Conservation (phyloP, 2,888 invertebrate genomes). For the Nebria brevicollis region DNA sequence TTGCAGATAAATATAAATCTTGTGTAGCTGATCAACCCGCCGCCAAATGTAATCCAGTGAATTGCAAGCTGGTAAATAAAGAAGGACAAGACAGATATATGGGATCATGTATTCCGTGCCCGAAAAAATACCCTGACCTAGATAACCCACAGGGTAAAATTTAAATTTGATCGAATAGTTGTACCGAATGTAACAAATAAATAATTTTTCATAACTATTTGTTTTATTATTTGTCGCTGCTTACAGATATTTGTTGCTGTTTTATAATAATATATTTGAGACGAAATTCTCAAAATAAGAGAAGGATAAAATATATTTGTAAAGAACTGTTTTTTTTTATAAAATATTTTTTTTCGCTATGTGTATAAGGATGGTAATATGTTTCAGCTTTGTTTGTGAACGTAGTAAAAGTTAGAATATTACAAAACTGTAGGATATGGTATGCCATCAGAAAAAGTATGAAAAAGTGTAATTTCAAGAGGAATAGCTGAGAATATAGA, state of each 20-base stretch:
- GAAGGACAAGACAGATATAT: constrained; percentile 58
- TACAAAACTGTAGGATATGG: background rate
- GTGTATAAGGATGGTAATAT: background rate
- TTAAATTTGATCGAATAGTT: constrained; percentile 54
- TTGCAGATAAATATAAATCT: constrained; percentile 52
- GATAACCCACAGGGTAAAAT: constrained; percentile 60
- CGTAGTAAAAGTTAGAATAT: background rate
- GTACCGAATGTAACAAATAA: constrained; percentile 53
- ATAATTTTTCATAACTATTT: background rate
- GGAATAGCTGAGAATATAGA: background rate
- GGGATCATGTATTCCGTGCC: constrained; percentile 61
- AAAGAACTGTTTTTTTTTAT: too few relatives aligned
- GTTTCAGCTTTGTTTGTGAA: background rate
- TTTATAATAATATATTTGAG: too few relatives aligned
- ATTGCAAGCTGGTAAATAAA: constrained; percentile 53
- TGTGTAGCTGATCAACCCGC: constrained; percentile 50
- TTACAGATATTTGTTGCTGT: too few relatives aligned
- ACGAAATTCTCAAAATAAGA: too few relatives aligned
- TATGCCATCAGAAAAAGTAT: background rate
- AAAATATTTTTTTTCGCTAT: background rate
- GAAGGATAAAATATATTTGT: too few relatives aligned
- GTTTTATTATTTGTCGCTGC: background rate
- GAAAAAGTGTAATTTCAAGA: background rate
- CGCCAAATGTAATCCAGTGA: constrained; percentile 50
- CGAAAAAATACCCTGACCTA: constrained; percentile 63